Percentiles rank a stretch among this genome's conserved stretches.
Evolutionary conservation across 2,113 vertebrate species (phyloP).

Genomic region (Chaetops frenatus): DNA sequence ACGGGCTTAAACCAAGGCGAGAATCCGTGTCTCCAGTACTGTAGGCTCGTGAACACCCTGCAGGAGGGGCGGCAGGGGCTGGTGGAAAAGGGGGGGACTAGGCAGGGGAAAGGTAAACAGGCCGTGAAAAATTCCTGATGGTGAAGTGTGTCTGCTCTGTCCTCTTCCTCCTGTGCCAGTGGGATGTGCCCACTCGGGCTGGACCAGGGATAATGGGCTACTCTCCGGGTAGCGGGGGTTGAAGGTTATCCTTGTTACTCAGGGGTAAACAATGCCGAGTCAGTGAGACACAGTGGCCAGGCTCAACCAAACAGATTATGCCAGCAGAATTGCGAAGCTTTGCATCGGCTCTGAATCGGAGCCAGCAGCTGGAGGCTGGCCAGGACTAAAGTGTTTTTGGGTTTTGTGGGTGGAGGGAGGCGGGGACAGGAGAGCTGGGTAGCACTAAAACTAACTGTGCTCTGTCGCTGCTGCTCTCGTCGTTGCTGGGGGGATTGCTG

Average conservation of each 20-base stretch:
- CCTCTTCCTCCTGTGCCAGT: neutral
- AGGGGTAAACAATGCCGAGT: conserved; percentile 68
- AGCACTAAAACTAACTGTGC: conserved; percentile 72
- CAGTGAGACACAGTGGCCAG: conserved; percentile 66
- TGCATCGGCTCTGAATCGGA: conserved; percentile 79
- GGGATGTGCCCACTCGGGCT: neutral
- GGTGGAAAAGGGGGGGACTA: neutral
- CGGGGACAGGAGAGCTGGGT: conserved; percentile 70
- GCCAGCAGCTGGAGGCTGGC: conserved; percentile 83
- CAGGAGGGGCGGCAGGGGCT: no score
- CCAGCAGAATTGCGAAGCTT: conserved; percentile 73
- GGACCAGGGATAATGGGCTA: neutral
- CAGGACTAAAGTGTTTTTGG: conserved; percentile 78
- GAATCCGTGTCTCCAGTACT: neutral
- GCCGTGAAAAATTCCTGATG: neutral
- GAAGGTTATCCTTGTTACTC: conserved; percentile 56
- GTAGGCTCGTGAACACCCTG: neutral
- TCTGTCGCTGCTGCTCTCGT: conserved; percentile 36
- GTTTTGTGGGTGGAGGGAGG: conserved; percentile 73
- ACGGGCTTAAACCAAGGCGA: neutral
- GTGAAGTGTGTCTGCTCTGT: neutral
- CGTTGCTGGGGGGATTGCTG: conserved; percentile 56
- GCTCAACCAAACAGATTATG: conserved; percentile 69
- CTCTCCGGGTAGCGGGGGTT: neutral
- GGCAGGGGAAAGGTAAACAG: neutral